A percentile compares a stretch with the other conserved stretches of the same genome.
Evolutionary conservation across 2,797 vertebrate genomes (phyloP).

Genomic region (Tenualosa thibaudeaui): DNA sequence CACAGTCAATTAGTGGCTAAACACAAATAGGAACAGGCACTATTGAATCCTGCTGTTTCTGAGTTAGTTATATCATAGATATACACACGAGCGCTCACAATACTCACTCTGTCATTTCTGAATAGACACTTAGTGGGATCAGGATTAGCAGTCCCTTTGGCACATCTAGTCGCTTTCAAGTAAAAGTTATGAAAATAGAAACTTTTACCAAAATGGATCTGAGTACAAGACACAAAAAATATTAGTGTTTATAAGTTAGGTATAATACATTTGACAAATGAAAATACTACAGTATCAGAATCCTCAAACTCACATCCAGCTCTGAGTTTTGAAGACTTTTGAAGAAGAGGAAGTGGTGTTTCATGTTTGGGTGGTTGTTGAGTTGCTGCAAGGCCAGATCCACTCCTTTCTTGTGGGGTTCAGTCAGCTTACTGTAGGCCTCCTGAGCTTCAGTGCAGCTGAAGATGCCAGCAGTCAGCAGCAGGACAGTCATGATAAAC

Average conservation of each 20-base stretch:
- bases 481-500: conserved; percentile 50
- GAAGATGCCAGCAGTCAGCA: conserved; percentile 59
- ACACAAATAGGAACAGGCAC: neutral
- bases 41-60: neutral
- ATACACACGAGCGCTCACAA: neutral
- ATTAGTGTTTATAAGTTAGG: neutral
- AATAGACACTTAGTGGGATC: conserved; percentile 58
- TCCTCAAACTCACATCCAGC: conserved; percentile 58
- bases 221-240: conserved; percentile 28
- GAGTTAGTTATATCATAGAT: neutral
- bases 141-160: conserved; percentile 49
- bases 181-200: conserved; percentile 68
- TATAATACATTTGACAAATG: neutral
- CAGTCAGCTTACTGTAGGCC: conserved; percentile 53
- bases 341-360: conserved; percentile 67
- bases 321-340: conserved; percentile 59
- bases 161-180: conserved; percentile 70
- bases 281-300: neutral
- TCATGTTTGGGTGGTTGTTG: conserved; percentile 37
- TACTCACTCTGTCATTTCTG: conserved; percentile 72
- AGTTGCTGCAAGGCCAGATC: conserved; percentile 63
- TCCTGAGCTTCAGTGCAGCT: conserved; percentile 52
- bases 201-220: conserved; percentile 62
- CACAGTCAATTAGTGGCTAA: conserved; percentile 72
- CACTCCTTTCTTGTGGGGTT: conserved; percentile 61